A percentile compares a stretch with the other conserved stretches of the same genome.
Evolutionary conservation across 2,797 vertebrate species (phyloP).

Genomic region (Malurus leucopterus): DNA sequence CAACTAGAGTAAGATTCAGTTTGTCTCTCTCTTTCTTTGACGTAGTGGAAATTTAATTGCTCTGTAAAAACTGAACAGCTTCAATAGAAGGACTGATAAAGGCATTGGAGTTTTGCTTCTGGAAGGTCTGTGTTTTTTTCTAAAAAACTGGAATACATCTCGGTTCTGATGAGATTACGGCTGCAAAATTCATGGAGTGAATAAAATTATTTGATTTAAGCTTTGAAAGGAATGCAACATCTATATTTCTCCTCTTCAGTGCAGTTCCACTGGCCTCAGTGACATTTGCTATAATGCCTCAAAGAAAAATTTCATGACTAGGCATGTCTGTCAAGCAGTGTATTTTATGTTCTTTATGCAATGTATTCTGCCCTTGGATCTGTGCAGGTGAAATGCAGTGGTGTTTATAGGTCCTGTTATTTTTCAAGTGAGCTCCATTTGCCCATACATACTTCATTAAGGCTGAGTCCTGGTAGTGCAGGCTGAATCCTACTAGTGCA

Average conservation of each 20-base stretch:
- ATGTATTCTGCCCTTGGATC: not conserved
- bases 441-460: slow-evolving; percentile 33
- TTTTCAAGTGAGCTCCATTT: slow-evolving; percentile 15
- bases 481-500: slow-evolving; percentile 52
- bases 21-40: not conserved
- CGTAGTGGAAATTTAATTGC: not conserved
- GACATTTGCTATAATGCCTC: not conserved
- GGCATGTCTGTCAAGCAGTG: not conserved
- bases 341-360: not conserved
- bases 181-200: not conserved
- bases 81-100: not conserved
- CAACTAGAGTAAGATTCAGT: not conserved
- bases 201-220: not conserved
- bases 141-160: not conserved
- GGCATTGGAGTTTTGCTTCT: not conserved
- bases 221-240: not conserved
- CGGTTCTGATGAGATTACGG: not conserved
- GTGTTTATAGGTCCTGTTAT: not conserved
- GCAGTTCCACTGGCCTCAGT: not conserved
- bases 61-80: not conserved
- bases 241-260: not conserved
- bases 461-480: slow-evolving; percentile 53
- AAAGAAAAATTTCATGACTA: not conserved
- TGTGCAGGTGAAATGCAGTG: not conserved
- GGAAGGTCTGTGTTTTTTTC: not conserved